Conservation (phyloP, 2,797 vertebrate genomes). For the Bovichtus variegatus region DNA sequence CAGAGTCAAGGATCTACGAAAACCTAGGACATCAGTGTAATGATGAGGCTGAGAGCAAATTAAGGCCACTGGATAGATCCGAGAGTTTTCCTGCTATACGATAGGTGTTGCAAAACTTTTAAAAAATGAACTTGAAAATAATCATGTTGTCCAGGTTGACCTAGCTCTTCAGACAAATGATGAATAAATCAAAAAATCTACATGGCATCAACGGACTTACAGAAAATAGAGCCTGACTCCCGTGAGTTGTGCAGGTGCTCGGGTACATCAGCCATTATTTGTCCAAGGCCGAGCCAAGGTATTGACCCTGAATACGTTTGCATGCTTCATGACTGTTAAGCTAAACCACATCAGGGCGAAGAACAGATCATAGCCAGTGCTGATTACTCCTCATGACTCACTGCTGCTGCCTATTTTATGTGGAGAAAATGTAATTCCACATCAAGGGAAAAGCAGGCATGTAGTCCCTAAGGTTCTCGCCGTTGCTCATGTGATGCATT, state of each 20-base stretch:
- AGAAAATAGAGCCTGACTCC: conserved; percentile 6
- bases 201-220: not conserved
- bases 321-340: conserved; percentile 19
- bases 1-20: not conserved
- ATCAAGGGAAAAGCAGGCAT: conserved; percentile 50
- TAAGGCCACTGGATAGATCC: not conserved
- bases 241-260: not conserved
- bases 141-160: not conserved
- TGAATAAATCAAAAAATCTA: conserved; percentile 1
- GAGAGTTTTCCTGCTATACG: not conserved
- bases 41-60: not conserved
- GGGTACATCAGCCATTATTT: conserved; percentile 31
- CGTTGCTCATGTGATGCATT: conserved; percentile 26
- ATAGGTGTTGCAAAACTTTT: not conserved
- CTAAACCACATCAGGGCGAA: conserved; percentile 31
- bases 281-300: conserved; percentile 45
- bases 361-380: conserved; percentile 51
- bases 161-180: not conserved
- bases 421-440: conserved; percentile 47
- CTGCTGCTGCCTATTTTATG: conserved; percentile 41
- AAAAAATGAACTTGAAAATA: conserved; percentile 9
- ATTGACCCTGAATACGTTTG: conserved; percentile 59
- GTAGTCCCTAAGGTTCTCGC: conserved; percentile 22
- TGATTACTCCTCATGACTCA: conserved; percentile 67
- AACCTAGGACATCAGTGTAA: not conserved